Evolutionary conservation across 2,113 vertebrate genomes (phyloP).

Genomic region (Proteles cristata): DNA sequence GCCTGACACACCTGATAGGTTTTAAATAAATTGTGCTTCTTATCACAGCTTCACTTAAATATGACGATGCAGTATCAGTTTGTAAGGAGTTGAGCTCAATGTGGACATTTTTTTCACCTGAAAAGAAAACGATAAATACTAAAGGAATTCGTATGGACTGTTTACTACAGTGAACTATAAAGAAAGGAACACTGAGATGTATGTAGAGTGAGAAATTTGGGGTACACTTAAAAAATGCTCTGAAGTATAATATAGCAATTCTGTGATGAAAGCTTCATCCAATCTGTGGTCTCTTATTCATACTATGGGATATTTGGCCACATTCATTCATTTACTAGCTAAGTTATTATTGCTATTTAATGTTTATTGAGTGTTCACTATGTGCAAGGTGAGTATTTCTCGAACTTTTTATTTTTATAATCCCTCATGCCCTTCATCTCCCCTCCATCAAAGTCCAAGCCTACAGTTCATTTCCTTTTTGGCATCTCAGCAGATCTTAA

Average conservation of each 20-base stretch:
- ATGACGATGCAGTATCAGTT: not conserved
- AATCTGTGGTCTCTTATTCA: not conserved
- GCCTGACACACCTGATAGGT: not conserved
- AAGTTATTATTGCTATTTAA: slow-evolving; percentile 72
- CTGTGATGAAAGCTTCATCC: not conserved
- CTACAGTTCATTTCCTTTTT: slow-evolving; percentile 80
- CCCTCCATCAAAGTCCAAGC: slow-evolving; percentile 73
- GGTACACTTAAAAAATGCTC: slow-evolving; percentile 3
- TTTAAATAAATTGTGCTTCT: slow-evolving; percentile 11
- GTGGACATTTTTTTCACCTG: not conserved
- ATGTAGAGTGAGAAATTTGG: not conserved
- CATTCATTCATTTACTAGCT: slow-evolving; percentile 61
- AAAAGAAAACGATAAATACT: not conserved
- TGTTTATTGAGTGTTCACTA: slow-evolving; percentile 79
- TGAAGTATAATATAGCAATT: slow-evolving; percentile 31
- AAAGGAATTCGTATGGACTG: not conserved
- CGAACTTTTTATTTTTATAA: slow-evolving; percentile 74
- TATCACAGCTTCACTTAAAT: not conserved
- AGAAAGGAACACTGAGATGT: not conserved
- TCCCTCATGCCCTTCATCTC: slow-evolving; percentile 75
- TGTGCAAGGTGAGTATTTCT: slow-evolving; percentile 79
- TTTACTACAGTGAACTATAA: not conserved
- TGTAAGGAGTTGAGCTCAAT: slow-evolving; percentile 24
- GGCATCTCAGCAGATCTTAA: slow-evolving; percentile 80
- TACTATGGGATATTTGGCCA: slow-evolving; percentile 43